These are phyloP conservation scores for Galerucella nymphaeae DNA, from an alignment of 2,888 invertebrate species.

Conservation along the genomic window DNA sequence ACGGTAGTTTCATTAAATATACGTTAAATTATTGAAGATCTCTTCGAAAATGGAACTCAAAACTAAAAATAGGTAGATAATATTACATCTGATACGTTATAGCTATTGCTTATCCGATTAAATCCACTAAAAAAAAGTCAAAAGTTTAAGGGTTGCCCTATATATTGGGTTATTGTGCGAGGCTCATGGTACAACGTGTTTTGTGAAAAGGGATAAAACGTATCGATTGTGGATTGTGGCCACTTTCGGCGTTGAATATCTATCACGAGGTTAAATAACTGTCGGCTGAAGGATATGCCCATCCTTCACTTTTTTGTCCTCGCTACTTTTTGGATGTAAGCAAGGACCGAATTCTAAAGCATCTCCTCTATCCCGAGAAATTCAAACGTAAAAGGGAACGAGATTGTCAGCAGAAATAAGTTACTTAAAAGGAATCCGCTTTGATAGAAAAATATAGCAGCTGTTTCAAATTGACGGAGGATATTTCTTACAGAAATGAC, in stretches of 20 bases:
- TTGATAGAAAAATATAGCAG: slow-evolving; percentile 45
- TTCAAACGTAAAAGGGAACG: slow-evolving; percentile 49
- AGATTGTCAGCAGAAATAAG: slow-evolving; percentile 52
- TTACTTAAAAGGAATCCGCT: slow-evolving; percentile 50
- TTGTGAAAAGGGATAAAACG: slow-evolving; percentile 41
- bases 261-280: slow-evolving; percentile 57
- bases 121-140: slow-evolving; percentile 2
- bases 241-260: slow-evolving; percentile 50
- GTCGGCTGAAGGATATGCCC: slow-evolving; percentile 51
- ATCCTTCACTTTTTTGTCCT: slow-evolving; percentile 36
- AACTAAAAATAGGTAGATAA: not conserved
- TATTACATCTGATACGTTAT: not conserved
- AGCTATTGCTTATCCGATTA: not conserved
- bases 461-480: slow-evolving; percentile 38
- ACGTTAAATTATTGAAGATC: slow-evolving; percentile 17
- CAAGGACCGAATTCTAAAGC: slow-evolving; percentile 44
- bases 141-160: slow-evolving; percentile 1
- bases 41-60: not conserved
- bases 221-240: slow-evolving; percentile 43
- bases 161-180: slow-evolving; percentile 21
- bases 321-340: slow-evolving; percentile 13
- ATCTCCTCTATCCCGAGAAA: slow-evolving; percentile 41
- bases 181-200: slow-evolving; percentile 32
- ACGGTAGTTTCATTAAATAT: slow-evolving; percentile 24
- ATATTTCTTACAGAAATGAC: slow-evolving; percentile 36